Evolutionary conservation across 2,797 vertebrate species (phyloP), one percentile per base, ranked within the genome.

Genomic region (Denticeps clupeoides): DNA sequence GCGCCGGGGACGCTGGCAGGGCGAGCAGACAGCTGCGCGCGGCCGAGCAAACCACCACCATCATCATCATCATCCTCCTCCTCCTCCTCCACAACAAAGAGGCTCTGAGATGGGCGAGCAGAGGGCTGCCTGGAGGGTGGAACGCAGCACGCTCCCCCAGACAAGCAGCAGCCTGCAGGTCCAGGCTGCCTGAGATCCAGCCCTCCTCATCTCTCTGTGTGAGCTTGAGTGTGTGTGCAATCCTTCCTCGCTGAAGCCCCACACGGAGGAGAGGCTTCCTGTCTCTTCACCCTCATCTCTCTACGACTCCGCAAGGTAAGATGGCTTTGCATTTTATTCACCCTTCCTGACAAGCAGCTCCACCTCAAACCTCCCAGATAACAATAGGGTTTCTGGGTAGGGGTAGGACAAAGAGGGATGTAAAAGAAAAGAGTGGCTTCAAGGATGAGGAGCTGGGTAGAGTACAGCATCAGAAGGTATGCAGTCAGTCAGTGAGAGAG

Each of bases 151-250:
- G 63, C 74, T 82, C 76, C 81, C 71, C 69, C 64, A 81, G 83
- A 83, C 89, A 87, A 88, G 87, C 83, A 64, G 74, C 74, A 78
- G 83, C 89, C 85, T 91, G 90, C 85, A 79, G 77, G n/a, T n/a
- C 69, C 72, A 64, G 74, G 77, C 73, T 13, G 77, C 65, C 71
- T 81, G 70, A 81, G 68, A 75, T 74, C 67, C 69, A 74, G 66
- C 52, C 47, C 53, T 60, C 47, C 62, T 73, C 63, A 21, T 60
- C 57, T 49, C 46, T 47, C 65, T 54, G 66, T 69, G 67, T 53
- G 49, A 41, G 64, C 45, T 49, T 41, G 37, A 48, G 32, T 23
- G 23, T 46, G 55, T 12, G 32, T 16, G 32, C n/a, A n/a, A n/a
- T n/a, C n/a, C 60, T 65, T 44, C 54, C 62, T 74, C 68, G 68